Evolutionary conservation across 37 sponge, comb jelly and placozoan species (phyloP).

Genomic region (Ianthella basta): DNA sequence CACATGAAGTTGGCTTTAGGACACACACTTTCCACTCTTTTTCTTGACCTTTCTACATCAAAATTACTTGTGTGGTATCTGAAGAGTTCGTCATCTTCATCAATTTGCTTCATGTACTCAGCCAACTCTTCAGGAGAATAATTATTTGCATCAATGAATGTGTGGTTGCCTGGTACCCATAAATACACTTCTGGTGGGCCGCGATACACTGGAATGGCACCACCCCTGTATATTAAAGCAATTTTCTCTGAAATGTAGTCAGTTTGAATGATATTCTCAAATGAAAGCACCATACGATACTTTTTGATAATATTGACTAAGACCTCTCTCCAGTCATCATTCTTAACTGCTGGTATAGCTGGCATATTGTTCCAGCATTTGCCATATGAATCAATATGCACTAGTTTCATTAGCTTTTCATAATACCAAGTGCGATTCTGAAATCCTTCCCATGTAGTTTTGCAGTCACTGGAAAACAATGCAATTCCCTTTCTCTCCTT

Average conservation of each 20-base stretch:
- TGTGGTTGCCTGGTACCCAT: constrained; percentile 32
- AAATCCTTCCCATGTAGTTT: too few relatives aligned
- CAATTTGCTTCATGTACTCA: constrained; percentile 9
- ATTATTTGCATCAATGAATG: constrained; percentile 30
- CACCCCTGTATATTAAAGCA: background rate
- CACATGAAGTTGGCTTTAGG: background rate
- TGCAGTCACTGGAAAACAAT: constrained; percentile 1
- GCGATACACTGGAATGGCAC: constrained; percentile 23
- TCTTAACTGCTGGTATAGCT: background rate
- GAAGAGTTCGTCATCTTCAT: constrained; percentile 20
- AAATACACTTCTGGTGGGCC: constrained; percentile 17
- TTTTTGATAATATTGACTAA: background rate
- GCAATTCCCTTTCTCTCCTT: background rate
- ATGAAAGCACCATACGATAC: constrained; percentile 8
- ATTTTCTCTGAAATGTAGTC: constrained; percentile 17
- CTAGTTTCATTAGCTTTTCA: background rate
- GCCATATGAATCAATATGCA: constrained; percentile 26
- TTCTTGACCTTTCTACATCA: background rate
- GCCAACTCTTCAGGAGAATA: constrained; percentile 18
- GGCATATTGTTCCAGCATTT: constrained; percentile 1
- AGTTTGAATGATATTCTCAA: constrained; percentile 10
- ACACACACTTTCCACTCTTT: background rate
- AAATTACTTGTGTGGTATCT: constrained; percentile 25
- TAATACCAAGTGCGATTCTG: background rate
- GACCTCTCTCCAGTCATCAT: background rate